Evolutionary conservation across 2,113 vertebrate species (phyloP).

Genomic region (Bostrychus sinensis): DNA sequence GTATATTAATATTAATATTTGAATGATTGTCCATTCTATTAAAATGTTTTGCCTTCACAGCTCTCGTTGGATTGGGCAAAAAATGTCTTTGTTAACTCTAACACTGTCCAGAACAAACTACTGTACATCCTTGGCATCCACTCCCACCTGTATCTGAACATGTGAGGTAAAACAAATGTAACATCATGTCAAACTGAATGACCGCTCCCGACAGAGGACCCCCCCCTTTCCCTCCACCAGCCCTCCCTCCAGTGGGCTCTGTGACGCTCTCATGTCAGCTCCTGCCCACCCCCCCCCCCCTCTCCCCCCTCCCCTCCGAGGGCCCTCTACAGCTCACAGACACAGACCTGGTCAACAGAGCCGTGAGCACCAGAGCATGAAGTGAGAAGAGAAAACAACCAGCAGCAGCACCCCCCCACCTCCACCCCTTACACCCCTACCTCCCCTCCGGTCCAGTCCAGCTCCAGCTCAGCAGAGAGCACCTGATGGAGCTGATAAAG

Average conservation of each 20-base stretch:
- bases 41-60: too few relatives aligned
- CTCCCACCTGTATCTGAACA: slow-evolving; percentile 1
- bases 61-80: background rate
- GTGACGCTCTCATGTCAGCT: slow-evolving; percentile 72
- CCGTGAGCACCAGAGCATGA: slow-evolving; percentile 69
- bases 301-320: slow-evolving; percentile 57
- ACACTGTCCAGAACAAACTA: background rate
- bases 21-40: too few relatives aligned
- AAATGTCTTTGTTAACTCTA: background rate
- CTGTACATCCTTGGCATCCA: background rate
- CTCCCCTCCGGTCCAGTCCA: too few relatives aligned
- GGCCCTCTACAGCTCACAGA: slow-evolving; percentile 64
- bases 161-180: slow-evolving; percentile 33
- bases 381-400: slow-evolving; percentile 61
- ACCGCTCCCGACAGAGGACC: background rate
- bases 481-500: slow-evolving; percentile 62
- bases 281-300: slow-evolving; percentile 68
- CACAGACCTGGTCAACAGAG: slow-evolving; percentile 65
- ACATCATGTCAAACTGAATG: slow-evolving; percentile 24
- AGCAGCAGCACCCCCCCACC: background rate
- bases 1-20: too few relatives aligned
- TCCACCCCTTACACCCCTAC: too few relatives aligned
- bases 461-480: slow-evolving; percentile 29
- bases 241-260: slow-evolving; percentile 61
- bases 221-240: too few relatives aligned